A percentile compares a stretch with the other conserved stretches of the same genome.
These are phyloP conservation scores for Choreutis nemorana DNA, from an alignment of 2,888 invertebrate genomes.

Conservation along the genomic window DNA sequence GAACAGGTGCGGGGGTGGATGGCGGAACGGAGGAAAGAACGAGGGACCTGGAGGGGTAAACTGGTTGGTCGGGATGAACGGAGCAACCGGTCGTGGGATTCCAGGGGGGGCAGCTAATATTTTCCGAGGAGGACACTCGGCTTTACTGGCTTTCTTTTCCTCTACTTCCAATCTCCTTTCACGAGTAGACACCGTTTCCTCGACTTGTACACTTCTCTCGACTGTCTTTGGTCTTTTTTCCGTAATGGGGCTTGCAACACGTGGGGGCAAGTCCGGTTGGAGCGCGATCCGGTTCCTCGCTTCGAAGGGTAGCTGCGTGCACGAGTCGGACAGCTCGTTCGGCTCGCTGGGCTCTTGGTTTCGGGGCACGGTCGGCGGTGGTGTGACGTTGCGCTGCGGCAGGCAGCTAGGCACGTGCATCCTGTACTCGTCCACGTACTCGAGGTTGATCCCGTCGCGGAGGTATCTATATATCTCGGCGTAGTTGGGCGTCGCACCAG, in stretches of 20 bases:
- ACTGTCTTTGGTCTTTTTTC: no score
- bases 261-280: not conserved
- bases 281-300: not conserved
- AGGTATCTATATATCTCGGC: slow-evolving; percentile 41
- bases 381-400: slow-evolving; percentile 9
- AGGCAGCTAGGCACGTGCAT: slow-evolving; percentile 35
- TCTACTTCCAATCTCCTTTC: no score
- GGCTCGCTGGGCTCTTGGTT: not conserved
- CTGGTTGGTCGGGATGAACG: no score
- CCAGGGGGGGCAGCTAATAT: no score
- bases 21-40: not conserved
- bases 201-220: no score
- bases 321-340: no score
- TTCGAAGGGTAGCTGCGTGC: not conserved
- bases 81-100: no score
- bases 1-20: slow-evolving; percentile 1
- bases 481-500: slow-evolving; percentile 47
- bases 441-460: slow-evolving; percentile 47
- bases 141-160: no score
- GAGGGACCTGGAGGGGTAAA: slow-evolving; percentile 2
- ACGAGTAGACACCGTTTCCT: no score
- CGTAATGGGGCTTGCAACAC: no score
- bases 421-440: slow-evolving; percentile 44
- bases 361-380: slow-evolving; percentile 3
- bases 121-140: no score